These are phyloP conservation scores for Myxocyprinus asiaticus DNA, from an alignment of 2,113 vertebrate species.

Conservation along the genomic window DNA sequence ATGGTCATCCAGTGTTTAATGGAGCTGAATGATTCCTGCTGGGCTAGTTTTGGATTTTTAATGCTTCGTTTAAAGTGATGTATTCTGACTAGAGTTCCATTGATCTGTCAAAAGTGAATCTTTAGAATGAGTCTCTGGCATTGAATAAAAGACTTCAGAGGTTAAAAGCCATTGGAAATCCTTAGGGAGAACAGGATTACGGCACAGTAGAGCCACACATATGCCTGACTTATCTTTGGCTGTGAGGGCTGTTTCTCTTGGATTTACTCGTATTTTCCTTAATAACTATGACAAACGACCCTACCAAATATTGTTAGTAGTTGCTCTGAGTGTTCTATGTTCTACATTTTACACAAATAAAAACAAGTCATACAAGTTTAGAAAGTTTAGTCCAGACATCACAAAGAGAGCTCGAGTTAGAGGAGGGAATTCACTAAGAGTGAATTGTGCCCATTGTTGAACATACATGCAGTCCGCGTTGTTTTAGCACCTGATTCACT, in stretches of 20 bases:
- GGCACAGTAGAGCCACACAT: conserved; percentile 37
- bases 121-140: conserved; percentile 36
- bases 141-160: conserved; percentile 31
- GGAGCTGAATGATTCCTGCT: background rate
- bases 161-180: conserved; percentile 28
- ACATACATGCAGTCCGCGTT: too few species aligned
- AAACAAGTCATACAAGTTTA: background rate
- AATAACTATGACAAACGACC: conserved; percentile 53
- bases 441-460: too few species aligned
- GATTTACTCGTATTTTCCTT: conserved; percentile 43
- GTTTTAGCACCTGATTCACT: too few species aligned
- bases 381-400: background rate
- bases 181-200: conserved; percentile 4
- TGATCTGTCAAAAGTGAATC: conserved; percentile 41
- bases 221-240: conserved; percentile 47
- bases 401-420: background rate
- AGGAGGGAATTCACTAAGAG: too few species aligned
- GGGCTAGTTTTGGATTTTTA: background rate
- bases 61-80: conserved; percentile 9
- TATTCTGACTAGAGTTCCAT: conserved; percentile 7
- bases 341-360: background rate
- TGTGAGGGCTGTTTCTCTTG: conserved; percentile 47
- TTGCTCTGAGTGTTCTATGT: conserved; percentile 27
- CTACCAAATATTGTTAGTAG: conserved; percentile 39
- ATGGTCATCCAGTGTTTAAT: background rate